Percentiles rank a stretch among this genome's conserved stretches.
These are phyloP conservation scores for Oreochromis aureus DNA, from an alignment of 2,113 vertebrate genomes.

Conservation along the genomic window DNA sequence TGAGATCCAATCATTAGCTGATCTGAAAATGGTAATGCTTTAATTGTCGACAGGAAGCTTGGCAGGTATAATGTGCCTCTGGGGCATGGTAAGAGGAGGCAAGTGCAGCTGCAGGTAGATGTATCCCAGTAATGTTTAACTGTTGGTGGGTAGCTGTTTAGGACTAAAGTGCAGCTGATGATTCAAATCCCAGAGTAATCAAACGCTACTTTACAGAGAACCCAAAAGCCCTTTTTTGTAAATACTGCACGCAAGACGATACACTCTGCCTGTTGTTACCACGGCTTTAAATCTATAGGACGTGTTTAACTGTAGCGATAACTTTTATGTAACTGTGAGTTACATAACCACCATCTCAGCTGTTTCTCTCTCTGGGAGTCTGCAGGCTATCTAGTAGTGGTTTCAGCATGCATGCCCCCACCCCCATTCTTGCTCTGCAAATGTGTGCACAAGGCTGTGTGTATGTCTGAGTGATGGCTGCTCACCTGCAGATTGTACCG, in stretches of 20 bases:
- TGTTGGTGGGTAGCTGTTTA: neutral
- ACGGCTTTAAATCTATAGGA: neutral
- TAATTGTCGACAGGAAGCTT: neutral
- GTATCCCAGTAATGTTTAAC: neutral
- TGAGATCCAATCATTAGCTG: neutral
- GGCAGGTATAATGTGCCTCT: neutral
- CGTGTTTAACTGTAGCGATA: conserved; percentile 28
- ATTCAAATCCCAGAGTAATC: neutral
- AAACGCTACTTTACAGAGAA: neutral
- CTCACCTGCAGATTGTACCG: neutral
- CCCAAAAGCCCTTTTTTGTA: neutral
- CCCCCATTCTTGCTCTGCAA: neutral
- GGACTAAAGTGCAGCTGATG: neutral
- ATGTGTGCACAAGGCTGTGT: neutral
- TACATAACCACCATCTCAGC: conserved; percentile 51
- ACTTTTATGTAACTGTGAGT: conserved; percentile 52
- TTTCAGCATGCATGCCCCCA: conserved; percentile 35
- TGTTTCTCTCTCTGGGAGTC: conserved; percentile 23
- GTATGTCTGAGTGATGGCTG: neutral
- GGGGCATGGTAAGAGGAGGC: neutral
- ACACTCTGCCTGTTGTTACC: neutral
- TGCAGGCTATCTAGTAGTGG: conserved; percentile 42
- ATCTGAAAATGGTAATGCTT: neutral
- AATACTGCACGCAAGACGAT: neutral
- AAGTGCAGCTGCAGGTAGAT: neutral